Percentiles rank a stretch among this genome's conserved stretches.
phyloP scores from a whole-genome alignment of 2,888 invertebrate genomes.

The Mimas tiliae region DNA sequence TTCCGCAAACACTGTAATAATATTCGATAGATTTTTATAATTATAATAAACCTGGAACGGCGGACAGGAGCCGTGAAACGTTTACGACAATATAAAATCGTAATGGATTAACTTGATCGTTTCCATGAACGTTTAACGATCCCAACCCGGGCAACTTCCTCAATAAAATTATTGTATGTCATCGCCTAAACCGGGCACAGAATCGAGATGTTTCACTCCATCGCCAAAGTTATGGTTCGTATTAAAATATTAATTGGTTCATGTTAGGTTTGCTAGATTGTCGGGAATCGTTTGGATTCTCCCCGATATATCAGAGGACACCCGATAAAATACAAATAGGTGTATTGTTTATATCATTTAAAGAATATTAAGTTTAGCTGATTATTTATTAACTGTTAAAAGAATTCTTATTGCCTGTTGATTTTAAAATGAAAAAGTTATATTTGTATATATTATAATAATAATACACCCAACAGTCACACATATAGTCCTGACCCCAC shows the following conservation, averaged over 20 bases:
- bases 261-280: too few species aligned
- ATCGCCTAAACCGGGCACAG: conserved; percentile 38
- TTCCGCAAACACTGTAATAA: neutral
- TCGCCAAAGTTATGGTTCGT: neutral
- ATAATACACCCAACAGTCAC: too few species aligned
- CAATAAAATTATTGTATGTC: conserved; percentile 78
- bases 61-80: conserved; percentile 74
- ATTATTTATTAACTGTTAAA: too few species aligned
- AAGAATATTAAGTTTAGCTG: too few species aligned
- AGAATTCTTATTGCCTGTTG: too few species aligned
- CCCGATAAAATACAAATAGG: too few species aligned
- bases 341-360: too few species aligned
- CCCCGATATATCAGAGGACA: too few species aligned
- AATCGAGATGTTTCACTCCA: conserved; percentile 1
- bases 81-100: conserved; percentile 80
- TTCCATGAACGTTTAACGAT: conserved; percentile 72
- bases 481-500: too few species aligned
- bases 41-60: conserved; percentile 64
- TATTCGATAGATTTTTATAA: conserved; percentile 48
- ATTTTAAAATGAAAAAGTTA: too few species aligned
- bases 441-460: too few species aligned
- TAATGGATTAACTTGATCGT: conserved; percentile 80
- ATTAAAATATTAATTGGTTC: conserved; percentile 8
- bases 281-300: too few species aligned
- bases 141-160: conserved; percentile 76